Evolutionary conservation across 2,888 invertebrate species (phyloP).

Genomic region (Diogma glabrata): DNA sequence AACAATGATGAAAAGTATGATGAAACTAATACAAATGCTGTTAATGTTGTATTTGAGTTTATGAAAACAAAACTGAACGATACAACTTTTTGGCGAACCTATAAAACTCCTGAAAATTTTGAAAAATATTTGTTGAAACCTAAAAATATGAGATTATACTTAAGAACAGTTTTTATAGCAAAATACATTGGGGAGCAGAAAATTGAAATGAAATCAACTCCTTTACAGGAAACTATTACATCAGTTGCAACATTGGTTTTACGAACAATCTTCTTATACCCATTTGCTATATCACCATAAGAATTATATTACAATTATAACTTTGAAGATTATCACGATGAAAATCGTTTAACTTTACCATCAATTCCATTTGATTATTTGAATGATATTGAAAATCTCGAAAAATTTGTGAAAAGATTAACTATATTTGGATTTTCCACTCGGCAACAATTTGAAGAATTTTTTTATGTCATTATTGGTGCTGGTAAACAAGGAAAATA

Average conservation of each 20-base stretch:
- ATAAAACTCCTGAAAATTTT: conserved; percentile 20
- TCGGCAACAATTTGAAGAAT: conserved; percentile 91
- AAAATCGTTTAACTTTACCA: conserved; percentile 23
- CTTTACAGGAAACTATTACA: conserved; percentile 26
- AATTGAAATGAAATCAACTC: too few species aligned
- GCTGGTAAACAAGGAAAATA: conserved; percentile 37
- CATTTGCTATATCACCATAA: conserved; percentile 34
- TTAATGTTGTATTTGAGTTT: conserved; percentile 1
- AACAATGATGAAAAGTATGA: conserved; percentile 28
- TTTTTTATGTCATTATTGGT: conserved; percentile 84
- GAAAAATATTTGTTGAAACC: background rate
- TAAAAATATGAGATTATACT: background rate
- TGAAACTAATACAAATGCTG: background rate
- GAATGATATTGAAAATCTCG: conserved; percentile 56
- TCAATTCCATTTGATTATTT: conserved; percentile 36
- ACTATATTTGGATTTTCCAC: conserved; percentile 80
- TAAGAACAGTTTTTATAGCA: conserved; percentile 33
- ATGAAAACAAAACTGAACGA: background rate
- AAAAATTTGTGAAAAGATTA: conserved; percentile 72
- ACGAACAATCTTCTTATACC: conserved; percentile 33
- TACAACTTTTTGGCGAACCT: conserved; percentile 30
- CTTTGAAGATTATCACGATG: conserved; percentile 4
- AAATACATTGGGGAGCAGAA: conserved; percentile 36
- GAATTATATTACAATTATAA: conserved; percentile 26
- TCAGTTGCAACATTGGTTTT: conserved; percentile 33